Conservation (phyloP, 1,140 invertebrate species). For the Phenacoccus solenopsis region DNA sequence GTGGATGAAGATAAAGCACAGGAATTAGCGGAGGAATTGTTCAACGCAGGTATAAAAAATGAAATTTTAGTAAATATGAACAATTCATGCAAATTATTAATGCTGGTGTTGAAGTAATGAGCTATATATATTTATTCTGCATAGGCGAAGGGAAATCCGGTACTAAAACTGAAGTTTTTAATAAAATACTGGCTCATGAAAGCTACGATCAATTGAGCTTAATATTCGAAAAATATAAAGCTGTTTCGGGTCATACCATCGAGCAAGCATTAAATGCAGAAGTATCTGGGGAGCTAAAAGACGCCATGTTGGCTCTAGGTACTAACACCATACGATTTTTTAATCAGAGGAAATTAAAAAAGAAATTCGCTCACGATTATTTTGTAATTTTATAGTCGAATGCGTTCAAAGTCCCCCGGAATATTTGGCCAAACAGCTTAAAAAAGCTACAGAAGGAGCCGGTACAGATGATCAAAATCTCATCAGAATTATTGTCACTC, state of each 20-base stretch:
- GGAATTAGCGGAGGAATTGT: constrained; percentile 43
- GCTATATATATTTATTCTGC: constrained; percentile 21
- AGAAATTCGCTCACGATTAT: neutral
- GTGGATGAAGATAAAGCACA: constrained; percentile 39
- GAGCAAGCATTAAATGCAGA: constrained; percentile 52
- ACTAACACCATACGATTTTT: too few species aligned
- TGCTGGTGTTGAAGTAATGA: neutral
- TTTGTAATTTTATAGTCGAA: constrained; percentile 35
- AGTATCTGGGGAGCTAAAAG: constrained; percentile 45
- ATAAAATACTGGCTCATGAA: constrained; percentile 50
- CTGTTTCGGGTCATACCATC: constrained; percentile 48
- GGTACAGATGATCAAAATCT: constrained; percentile 74
- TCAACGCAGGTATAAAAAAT: constrained; percentile 36
- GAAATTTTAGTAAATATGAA: neutral
- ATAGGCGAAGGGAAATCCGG: constrained; percentile 50
- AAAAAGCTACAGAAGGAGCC: constrained; percentile 72
- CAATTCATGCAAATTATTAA: too few species aligned
- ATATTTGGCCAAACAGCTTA: constrained; percentile 76
- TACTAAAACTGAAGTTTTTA: constrained; percentile 58
- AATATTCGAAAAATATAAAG: constrained; percentile 56
- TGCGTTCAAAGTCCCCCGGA: constrained; percentile 65
- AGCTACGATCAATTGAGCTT: constrained; percentile 50
- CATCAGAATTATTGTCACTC: constrained; percentile 68
- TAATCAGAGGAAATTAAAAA: too few species aligned
- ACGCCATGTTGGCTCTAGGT: constrained; percentile 50